phyloP scores from a whole-genome alignment of 2,888 invertebrate species.

The Heteromyza rotundicornis region DNA sequence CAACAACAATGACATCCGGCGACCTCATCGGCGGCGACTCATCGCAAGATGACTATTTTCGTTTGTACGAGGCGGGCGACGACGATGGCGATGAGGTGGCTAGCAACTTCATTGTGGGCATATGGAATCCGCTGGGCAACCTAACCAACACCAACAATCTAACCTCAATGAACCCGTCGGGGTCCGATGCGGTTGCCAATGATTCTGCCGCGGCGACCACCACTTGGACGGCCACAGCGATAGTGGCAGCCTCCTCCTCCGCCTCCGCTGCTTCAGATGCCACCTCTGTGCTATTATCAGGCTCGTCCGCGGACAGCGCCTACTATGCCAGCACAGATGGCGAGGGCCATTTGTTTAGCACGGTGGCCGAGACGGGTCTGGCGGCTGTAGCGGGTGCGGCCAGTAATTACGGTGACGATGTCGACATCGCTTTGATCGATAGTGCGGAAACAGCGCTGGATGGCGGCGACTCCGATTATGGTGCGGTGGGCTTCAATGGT shows the following conservation, averaged over 20 bases:
- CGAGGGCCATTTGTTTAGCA: conserved; percentile 14
- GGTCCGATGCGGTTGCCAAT: background rate
- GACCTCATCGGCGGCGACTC: conserved; percentile 26
- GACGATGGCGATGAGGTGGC: conserved; percentile 13
- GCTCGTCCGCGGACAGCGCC: background rate
- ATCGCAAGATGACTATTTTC: conserved; percentile 33
- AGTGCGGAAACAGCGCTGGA: conserved; percentile 54
- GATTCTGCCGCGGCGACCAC: background rate
- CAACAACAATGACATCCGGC: conserved; percentile 18
- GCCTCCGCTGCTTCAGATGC: background rate
- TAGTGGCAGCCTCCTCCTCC: conserved; percentile 15
- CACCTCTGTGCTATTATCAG: too few species aligned
- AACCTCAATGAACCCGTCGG: conserved; percentile 14
- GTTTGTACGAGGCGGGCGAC: conserved; percentile 28
- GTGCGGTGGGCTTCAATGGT: conserved; percentile 43
- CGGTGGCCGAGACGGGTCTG: conserved; percentile 2
- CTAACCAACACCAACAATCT: conserved; percentile 19
- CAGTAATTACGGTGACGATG: conserved; percentile 37
- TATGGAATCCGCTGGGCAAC: conserved; percentile 34
- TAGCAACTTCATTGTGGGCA: conserved; percentile 32
- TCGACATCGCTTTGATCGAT: conserved; percentile 56
- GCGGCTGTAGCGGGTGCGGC: conserved; percentile 26
- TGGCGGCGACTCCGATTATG: conserved; percentile 41
- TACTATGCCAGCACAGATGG: background rate
- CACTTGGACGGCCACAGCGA: conserved; percentile 15